Evolutionary conservation across 1,140 invertebrate genomes (phyloP), one percentile per base, ranked within the genome.

Genomic region (Ceratina australensis): DNA sequence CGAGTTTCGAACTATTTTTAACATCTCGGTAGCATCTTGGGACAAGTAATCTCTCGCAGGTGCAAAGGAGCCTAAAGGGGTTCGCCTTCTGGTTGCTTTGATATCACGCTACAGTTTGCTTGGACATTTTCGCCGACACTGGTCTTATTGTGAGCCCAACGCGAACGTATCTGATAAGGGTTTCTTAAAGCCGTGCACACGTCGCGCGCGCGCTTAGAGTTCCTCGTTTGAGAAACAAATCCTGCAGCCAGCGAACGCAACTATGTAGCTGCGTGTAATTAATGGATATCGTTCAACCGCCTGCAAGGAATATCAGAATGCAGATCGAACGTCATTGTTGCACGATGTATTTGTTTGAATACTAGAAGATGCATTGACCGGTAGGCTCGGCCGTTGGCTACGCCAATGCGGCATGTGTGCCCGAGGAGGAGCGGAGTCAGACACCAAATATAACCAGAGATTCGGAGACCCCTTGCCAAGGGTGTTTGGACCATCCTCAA

Each of bases 361-460:
- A 22, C 0, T 42, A 42, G 7, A 7, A 16, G 5, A 42, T 3
- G 1, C 50, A 54, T 73, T 84, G 78, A 81, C 78, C 79, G 57
- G 12, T 49, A 2, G 3, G 13, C 47, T 71, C 57, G 63, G 76
- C 65, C 42, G 22, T 75, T 56, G 79, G 76, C 81, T 88, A 87
- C 87, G 87, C 86, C 87, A 86, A 80, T 88, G 87, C 66, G 77
- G 76, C 84, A 89, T 86, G 79, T 89, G 86, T 82, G 81, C 73
- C 66, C 68, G 13, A 63, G 54, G 73, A 81, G 78, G 86, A 85
- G 49, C 49, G 7, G 84, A 84, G 86, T 86, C 88, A 89, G 89
- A 89, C 81, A 91, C 90, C 90, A 91, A 91, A 91, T 88, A 91
- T 91, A 91, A 91, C 87, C 83, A 69, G 78, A 67, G 82, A 84